A percentile compares a stretch with the other conserved stretches of the same genome.
These are phyloP conservation scores for Caenorhabditis japonica DNA, from an alignment of 2,888 invertebrate genomes.

Conservation along the genomic window DNA sequence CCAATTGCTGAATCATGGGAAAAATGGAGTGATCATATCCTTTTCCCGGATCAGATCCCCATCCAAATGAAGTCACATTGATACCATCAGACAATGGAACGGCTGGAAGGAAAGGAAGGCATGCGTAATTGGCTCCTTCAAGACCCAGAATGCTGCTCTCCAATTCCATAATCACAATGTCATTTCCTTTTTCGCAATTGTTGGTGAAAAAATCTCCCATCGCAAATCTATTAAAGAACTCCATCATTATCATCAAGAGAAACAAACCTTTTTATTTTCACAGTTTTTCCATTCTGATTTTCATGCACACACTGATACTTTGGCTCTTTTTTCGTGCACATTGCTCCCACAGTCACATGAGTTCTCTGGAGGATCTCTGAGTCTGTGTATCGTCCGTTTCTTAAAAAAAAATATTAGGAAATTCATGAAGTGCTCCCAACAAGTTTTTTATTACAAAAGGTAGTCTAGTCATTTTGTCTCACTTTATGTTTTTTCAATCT, in stretches of 20 bases:
- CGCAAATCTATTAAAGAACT: conserved; percentile 10
- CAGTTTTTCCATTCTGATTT: conserved; percentile 27
- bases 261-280: conserved; percentile 26
- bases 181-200: conserved; percentile 42
- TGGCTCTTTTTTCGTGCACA: conserved; percentile 21
- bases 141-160: conserved; percentile 10
- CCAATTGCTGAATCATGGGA: conserved; percentile 41
- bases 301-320: conserved; percentile 34
- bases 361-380: conserved; percentile 26
- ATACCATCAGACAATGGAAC: neutral
- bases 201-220: conserved; percentile 33
- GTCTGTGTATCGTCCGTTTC: conserved; percentile 25
- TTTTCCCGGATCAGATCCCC: conserved; percentile 45
- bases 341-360: conserved; percentile 28
- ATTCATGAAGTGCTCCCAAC: no score
- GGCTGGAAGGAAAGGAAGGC: conserved; percentile 30
- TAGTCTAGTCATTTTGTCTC: no score
- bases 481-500: no score
- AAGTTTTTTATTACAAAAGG: no score
- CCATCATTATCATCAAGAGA: neutral
- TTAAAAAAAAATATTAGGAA: no score
- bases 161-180: conserved; percentile 42
- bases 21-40: conserved; percentile 25
- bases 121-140: conserved; percentile 36
- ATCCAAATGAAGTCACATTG: conserved; percentile 43